Evolutionary conservation across 2,888 invertebrate genomes (phyloP), one percentile per base, ranked within the genome.

Genomic region (Dysmachus trigonus): DNA sequence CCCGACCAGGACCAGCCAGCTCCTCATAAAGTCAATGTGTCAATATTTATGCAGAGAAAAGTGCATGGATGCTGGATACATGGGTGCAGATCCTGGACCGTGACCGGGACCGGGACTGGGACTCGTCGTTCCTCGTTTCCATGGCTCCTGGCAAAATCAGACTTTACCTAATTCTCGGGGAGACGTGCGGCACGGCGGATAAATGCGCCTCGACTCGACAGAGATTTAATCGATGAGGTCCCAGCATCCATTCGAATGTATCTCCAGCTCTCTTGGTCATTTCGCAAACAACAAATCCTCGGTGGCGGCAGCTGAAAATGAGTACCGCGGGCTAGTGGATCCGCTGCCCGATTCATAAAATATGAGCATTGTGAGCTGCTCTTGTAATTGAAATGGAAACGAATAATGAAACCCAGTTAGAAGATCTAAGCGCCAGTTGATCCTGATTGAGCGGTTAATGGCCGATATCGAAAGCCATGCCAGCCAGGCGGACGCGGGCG

Each of bases 21-120:
- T 77, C 30, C 77, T 77, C 47, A 77, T 77, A 77, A 77, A 77
- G 77, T 77, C 77, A 77, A 77, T 41, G 77, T 77, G 77, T 18
- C 77, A 77, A 41, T 47, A 77, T 41, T 41, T 77, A 77, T 47
- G 47, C 77, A 77, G 27, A 47, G 22, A 77, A 41, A 77, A 77
- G 27, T 77, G 77, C 77, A 77, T 77, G 27, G 27, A 77, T 47
- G 22, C 41, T 10, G 62, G 62, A 10, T 41, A 41, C 62, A 5
- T n/a, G 47, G 47, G 18, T 6, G 1, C 41, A 3, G 41, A 13
- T n/a, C 7, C 47, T 1, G 47, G 47, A 15, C 15, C n/a, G 3
- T 22, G 27, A 22, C 8, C 62, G 8, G 62, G 18, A n/a, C n/a
- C 62, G 22, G 62, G 38, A 41, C 13, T 0, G n/a, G 18, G 51